Conservation (phyloP, 2,888 invertebrate genomes). For the Erebia ligea region DNA sequence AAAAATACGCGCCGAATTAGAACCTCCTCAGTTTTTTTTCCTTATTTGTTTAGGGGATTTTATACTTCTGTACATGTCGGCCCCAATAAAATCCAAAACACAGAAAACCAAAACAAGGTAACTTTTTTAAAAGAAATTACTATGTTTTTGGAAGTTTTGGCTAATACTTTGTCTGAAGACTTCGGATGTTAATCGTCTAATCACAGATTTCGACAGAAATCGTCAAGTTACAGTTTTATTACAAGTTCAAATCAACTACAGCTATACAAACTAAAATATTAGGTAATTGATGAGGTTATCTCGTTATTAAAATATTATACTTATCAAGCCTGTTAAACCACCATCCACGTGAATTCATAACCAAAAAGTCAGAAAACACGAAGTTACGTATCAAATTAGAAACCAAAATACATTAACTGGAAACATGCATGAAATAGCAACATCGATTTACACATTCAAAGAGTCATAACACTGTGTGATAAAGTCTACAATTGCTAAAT, state of each 20-base stretch:
- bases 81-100: no score
- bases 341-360: slow-evolving; percentile 32
- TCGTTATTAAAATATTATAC: slow-evolving; percentile 16
- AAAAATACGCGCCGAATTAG: no score
- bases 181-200: no score
- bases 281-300: slow-evolving; percentile 19
- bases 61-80: no score
- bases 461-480: background rate
- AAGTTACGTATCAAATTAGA: slow-evolving; percentile 58
- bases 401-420: slow-evolving; percentile 58
- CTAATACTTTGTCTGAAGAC: no score
- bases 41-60: no score
- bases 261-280: background rate
- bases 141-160: no score
- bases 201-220: no score
- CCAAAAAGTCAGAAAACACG: slow-evolving; percentile 42
- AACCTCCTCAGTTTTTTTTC: no score
- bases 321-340: slow-evolving; percentile 16
- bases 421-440: slow-evolving; percentile 40
- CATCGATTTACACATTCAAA: slow-evolving; percentile 17
- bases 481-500: slow-evolving; percentile 16
- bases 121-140: no score
- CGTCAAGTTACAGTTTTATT: no score
- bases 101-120: no score
- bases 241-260: background rate